Base-by-base conservation (phyloP, 2,797 vertebrate species). In the Emydoidea blandingii region DNA sequence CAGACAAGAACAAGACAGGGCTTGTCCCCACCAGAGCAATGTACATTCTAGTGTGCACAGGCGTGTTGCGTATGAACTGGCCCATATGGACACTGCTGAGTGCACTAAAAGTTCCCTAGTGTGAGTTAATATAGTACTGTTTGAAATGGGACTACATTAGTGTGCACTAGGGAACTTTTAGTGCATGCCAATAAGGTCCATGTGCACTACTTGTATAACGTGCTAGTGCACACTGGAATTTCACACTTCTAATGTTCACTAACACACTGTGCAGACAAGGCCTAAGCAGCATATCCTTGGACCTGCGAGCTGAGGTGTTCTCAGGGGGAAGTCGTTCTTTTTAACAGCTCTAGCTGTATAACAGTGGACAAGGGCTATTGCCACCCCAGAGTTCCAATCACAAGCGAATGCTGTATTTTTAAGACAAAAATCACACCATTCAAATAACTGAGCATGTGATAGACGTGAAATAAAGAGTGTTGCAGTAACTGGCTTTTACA, bases 401-500 rank as follows among this genome's bases (percentile, higher is more conserved):
- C 21, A n/a, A 92, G 34, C 21, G 16, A 89, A 80, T 52, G 29
- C 49, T 68, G 2, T 68, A 72, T 53, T 87, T 93, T 94, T 6
- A 89, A 95, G 57, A 41, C 31, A 92, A 76, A 81, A 21, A 86
- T 56, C 2, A 1, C 3, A 8, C 34, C 34, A 84, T 59, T 83
- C 87, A 90, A 94, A 41, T 50, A 86, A 85, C 31, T 15, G 83
- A 49, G 44, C 54, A 52, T 2, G 34, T 84, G 65, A 44, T 0
- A 1, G 27, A 76, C 52, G 65, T 50, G 16, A 34, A 62, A 37
- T 83, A 81, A 54, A 31, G 19, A 89, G 15, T 21, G 14, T 72
- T 3, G 16, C 0, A 5, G 47, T 72, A 92, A 82, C 37, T 2
- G 5, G 62, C 23, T 81, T 83, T 89, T 65, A 31, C 41, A 34